Conservation (phyloP, 2,113 vertebrate genomes). For the Mystacornis crossleyi region DNA sequence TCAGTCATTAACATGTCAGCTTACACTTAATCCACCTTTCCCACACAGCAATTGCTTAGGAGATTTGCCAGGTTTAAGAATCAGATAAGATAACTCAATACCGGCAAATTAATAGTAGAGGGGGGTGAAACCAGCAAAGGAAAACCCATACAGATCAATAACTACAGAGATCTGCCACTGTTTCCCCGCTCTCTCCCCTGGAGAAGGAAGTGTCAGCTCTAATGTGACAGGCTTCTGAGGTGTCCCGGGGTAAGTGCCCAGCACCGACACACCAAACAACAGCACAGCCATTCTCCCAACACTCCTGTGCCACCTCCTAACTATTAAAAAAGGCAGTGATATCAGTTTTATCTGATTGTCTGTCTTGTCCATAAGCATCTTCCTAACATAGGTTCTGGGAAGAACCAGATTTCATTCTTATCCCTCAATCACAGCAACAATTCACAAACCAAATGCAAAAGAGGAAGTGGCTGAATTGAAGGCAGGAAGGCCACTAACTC, state of each 20-base stretch:
- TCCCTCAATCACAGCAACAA: constrained; percentile 14
- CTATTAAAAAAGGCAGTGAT: neutral
- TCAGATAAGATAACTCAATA: constrained; percentile 10
- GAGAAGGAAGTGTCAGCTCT: neutral
- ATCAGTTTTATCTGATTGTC: neutral
- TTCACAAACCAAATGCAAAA: constrained; percentile 11
- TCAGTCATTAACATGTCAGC: neutral
- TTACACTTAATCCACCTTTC: neutral
- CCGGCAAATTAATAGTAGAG: neutral
- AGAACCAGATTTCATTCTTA: neutral
- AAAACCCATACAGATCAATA: neutral
- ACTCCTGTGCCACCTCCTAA: neutral
- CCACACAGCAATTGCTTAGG: neutral
- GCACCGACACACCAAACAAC: neutral
- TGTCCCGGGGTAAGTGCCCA: neutral
- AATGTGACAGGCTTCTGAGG: neutral
- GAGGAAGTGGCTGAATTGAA: neutral
- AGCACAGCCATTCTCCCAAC: neutral
- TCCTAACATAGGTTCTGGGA: neutral
- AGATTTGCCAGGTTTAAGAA: constrained; percentile 3
- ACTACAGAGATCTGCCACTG: neutral
- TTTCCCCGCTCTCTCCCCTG: neutral
- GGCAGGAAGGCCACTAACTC: neutral
- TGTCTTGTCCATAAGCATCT: neutral
- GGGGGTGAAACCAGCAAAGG: neutral